Evolutionary conservation across 2,888 invertebrate genomes (phyloP).

Genomic region (Diarsia rubi): DNA sequence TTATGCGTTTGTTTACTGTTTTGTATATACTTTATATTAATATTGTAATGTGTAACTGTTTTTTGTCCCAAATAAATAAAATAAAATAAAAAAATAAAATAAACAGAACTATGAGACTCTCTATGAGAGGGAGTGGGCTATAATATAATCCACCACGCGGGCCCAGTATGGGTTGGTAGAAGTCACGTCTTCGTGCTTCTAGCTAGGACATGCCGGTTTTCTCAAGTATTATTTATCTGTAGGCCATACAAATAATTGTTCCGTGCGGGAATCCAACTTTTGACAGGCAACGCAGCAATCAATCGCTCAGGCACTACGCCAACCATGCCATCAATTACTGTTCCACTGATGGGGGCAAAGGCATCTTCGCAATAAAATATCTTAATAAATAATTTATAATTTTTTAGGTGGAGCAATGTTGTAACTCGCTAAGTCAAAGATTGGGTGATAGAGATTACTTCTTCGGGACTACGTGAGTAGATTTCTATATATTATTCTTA

Average conservation of each 20-base stretch:
- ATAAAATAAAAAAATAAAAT: too few species aligned
- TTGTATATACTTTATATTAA: too few species aligned
- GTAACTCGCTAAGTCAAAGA: conserved; percentile 96
- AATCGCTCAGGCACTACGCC: background rate
- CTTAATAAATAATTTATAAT: background rate
- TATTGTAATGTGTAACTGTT: too few species aligned
- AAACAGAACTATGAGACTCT: too few species aligned
- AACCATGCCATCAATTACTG: background rate
- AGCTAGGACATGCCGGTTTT: too few species aligned
- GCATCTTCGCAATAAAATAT: background rate
- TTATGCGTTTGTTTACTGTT: too few species aligned
- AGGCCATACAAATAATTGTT: background rate
- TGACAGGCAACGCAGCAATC: background rate
- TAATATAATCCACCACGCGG: too few species aligned
- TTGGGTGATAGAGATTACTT: conserved; percentile 95
- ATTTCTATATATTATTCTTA: background rate
- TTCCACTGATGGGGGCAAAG: background rate
- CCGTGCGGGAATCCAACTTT: background rate
- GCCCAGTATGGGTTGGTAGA: too few species aligned
- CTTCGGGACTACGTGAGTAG: conserved; percentile 93
- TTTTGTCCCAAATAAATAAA: too few species aligned
- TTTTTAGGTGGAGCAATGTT: conserved; percentile 95
- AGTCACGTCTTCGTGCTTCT: too few species aligned
- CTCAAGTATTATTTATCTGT: background rate
- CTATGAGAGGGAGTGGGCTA: too few species aligned